phyloP scores from a whole-genome alignment of 2,113 vertebrate species.

The Gadus chalcogrammus region DNA sequence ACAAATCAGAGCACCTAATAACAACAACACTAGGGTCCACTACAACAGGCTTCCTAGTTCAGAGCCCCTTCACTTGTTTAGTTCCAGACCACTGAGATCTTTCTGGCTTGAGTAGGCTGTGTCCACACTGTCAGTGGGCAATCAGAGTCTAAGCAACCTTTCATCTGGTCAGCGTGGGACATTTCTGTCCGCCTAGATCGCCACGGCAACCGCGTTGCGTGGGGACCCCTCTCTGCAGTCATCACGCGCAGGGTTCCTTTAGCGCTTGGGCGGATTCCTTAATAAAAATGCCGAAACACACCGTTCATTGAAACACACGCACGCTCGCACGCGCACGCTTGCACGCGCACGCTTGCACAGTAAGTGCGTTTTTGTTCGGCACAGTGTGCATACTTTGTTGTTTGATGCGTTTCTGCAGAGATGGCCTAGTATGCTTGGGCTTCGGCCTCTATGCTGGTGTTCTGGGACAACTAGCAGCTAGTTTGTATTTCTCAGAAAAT shows the following conservation, averaged over 20 bases:
- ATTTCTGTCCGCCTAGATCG: conserved; percentile 45
- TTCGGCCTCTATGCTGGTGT: too few relatives aligned
- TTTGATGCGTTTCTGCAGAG: too few relatives aligned
- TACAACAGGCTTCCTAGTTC: conserved; percentile 27
- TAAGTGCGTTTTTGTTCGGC: too few relatives aligned
- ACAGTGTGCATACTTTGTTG: too few relatives aligned
- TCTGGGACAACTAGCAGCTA: too few relatives aligned
- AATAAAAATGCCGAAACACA: conserved; percentile 17
- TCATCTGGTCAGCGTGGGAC: conserved; percentile 41
- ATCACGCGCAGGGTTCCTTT: conserved; percentile 36
- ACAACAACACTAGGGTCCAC: conserved; percentile 39
- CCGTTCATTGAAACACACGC: too few relatives aligned
- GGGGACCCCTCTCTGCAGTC: conserved; percentile 27
- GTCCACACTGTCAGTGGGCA: conserved; percentile 30
- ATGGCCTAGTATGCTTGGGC: too few relatives aligned
- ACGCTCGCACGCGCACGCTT: too few relatives aligned
- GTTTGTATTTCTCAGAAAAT: too few relatives aligned
- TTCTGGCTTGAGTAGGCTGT: conserved; percentile 41
- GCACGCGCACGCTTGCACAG: too few relatives aligned
- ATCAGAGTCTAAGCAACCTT: conserved; percentile 27
- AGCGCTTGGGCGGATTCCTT: conserved; percentile 17
- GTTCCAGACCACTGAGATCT: conserved; percentile 35
- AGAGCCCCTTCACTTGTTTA: conserved; percentile 38
- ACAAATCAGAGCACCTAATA: not conserved
- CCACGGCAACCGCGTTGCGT: conserved; percentile 53